A percentile compares a stretch with the other conserved stretches of the same genome.
phyloP scores from a whole-genome alignment of 2,888 invertebrate genomes.

The Melieria crassipennis region DNA sequence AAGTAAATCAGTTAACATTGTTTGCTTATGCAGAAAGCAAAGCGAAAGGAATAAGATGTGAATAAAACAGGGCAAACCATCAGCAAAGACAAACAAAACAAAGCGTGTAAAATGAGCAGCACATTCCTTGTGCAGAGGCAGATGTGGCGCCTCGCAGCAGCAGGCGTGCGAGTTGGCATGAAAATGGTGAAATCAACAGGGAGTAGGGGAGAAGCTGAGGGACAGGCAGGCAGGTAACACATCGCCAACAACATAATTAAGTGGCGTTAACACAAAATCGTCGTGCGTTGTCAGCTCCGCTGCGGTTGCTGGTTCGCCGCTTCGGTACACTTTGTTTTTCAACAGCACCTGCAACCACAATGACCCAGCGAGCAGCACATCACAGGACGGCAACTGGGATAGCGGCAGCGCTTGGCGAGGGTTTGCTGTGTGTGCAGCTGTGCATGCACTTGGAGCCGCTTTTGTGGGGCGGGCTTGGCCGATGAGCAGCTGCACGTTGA shows the following conservation, averaged over 20 bases:
- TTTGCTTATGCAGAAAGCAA: neutral
- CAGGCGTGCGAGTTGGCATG: too few species aligned
- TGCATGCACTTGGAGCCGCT: too few species aligned
- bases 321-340: too few species aligned
- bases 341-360: too few species aligned
- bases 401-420: too few species aligned
- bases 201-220: neutral
- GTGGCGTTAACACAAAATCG: conserved; percentile 6
- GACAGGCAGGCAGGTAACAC: neutral
- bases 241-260: conserved; percentile 11
- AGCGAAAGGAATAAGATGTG: neutral
- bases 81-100: neutral
- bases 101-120: neutral
- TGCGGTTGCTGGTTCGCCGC: neutral
- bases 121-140: too few species aligned
- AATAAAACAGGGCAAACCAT: neutral
- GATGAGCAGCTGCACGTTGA: too few species aligned
- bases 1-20: neutral
- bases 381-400: too few species aligned
- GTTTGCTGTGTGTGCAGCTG: too few species aligned
- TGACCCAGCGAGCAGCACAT: too few species aligned
- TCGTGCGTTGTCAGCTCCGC: neutral
- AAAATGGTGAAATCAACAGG: neutral
- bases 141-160: too few species aligned
- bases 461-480: too few species aligned